Evolutionary conservation across 2,888 invertebrate species (phyloP).

Genomic region (Parnassius glacialis): DNA sequence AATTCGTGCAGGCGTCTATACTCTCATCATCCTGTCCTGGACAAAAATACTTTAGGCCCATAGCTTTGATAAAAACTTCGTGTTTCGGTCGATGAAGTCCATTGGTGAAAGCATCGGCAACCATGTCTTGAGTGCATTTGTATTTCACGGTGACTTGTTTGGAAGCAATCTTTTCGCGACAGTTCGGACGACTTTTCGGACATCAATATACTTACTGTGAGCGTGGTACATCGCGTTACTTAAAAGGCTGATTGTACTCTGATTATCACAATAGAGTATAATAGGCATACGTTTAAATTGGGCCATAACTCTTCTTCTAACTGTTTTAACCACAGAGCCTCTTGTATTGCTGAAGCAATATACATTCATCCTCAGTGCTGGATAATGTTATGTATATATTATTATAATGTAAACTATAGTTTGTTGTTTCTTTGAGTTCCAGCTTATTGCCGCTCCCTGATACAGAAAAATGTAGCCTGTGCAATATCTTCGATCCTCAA

Average conservation of each 20-base stretch:
- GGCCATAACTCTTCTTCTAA: constrained; percentile 27
- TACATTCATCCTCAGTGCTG: not conserved
- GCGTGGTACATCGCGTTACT: constrained; percentile 30
- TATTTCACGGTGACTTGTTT: constrained; percentile 30
- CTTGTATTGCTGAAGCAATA: constrained; percentile 14
- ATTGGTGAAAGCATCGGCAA: no score
- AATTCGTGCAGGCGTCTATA: no score
- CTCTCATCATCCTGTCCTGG: constrained; percentile 24
- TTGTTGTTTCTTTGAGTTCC: not conserved
- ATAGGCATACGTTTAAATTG: not conserved
- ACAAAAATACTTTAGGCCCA: constrained; percentile 28
- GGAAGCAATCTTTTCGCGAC: constrained; percentile 31
- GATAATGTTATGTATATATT: no score
- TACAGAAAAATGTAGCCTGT: not conserved
- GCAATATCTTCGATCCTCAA: not conserved
- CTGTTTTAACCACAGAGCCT: constrained; percentile 32
- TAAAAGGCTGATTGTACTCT: constrained; percentile 36
- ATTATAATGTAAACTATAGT: no score
- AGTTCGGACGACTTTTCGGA: constrained; percentile 33
- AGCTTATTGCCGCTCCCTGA: not conserved
- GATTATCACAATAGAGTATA: constrained; percentile 33
- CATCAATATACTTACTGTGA: constrained; percentile 34
- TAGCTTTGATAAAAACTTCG: constrained; percentile 22
- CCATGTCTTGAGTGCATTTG: constrained; percentile 29
- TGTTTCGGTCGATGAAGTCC: constrained; percentile 26